phyloP scores from a whole-genome alignment of 2,113 vertebrate genomes.

The Macrotis lagotis region DNA sequence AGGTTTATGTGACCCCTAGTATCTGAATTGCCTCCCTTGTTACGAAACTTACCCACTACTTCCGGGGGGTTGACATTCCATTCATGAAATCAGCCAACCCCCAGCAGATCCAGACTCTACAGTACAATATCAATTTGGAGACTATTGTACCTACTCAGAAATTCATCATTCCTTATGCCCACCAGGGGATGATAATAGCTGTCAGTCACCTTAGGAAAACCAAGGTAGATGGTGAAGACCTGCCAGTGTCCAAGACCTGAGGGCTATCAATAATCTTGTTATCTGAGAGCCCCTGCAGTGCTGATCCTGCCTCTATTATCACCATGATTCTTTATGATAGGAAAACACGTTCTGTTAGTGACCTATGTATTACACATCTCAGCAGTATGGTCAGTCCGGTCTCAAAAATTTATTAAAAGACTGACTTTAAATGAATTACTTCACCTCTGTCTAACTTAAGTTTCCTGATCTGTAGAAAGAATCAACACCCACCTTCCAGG shows the following conservation, averaged over 20 bases:
- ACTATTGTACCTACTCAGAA: not conserved
- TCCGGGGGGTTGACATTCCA: not conserved
- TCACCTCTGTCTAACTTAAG: not conserved
- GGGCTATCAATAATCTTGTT: not conserved
- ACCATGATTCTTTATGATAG: not conserved
- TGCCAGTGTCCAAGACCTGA: not conserved
- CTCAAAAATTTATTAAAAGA: not conserved
- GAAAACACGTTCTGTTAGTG: not conserved
- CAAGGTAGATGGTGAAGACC: not conserved
- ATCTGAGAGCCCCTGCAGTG: not conserved
- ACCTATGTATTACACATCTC: not conserved
- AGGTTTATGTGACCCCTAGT: not conserved
- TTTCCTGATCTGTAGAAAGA: not conserved
- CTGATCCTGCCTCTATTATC: not conserved
- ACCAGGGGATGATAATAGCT: not conserved
- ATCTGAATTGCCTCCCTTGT: not conserved
- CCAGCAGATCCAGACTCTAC: not conserved
- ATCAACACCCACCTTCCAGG: fast-evolving
- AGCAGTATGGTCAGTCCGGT: not conserved
- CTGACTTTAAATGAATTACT: no score
- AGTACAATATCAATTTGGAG: not conserved
- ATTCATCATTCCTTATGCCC: not conserved
- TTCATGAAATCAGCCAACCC: not conserved
- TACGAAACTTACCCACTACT: not conserved
- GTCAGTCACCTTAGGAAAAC: not conserved